Evolutionary conservation across 2,113 vertebrate genomes (phyloP), one percentile per base, ranked within the genome.

Genomic region (Tenrec ecaudatus): DNA sequence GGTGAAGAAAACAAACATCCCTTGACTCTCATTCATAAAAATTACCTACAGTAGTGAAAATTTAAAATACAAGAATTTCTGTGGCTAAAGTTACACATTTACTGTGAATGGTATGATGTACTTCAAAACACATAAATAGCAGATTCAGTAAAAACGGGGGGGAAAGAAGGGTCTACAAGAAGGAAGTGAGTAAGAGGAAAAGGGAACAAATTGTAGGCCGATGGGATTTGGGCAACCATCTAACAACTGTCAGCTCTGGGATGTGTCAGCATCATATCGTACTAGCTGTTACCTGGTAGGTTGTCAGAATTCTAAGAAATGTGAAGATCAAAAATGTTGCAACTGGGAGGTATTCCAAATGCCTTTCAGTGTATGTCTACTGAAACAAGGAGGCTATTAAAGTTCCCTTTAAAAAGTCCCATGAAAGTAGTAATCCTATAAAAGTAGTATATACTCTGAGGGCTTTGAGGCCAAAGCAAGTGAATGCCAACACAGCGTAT

Each of bases 251-350:
- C 96, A 97, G 83, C 69, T 80, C 16, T 96, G 95, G 92, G 97
- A 95, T 96, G 94, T 96, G 97, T 96, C 96, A 92, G 96, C 92
- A 23, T 96, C 93, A 93, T 96, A 95, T 96, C 96, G 95, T 64
- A 95, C 81, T 97, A 97, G 96, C 95, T 98, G 96, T 97, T 97
- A 98, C 97, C 97, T 96, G 96, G 94, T 97, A 96, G 96, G 95
- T 94, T 2, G 75, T 97, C 95, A 97, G 96, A 98, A 97, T 96
- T 96, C 94, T 96, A 95, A 98, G 96, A 97, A 97, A 96, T 86
- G 75, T 62, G 86, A 95, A 97, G 94, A 96, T 97, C 22, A 66
- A 96, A 97, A 97, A 96, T 91, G 82, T 84, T 96, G 94, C 94
- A 88, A 92, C 85, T 97, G 75, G 38, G 95, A 97, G 95, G 96